Percentiles rank a stretch among this genome's conserved stretches.
These are phyloP conservation scores for Sebastes trivittatus DNA, from an alignment of 2,797 vertebrate species.

Conservation along the genomic window DNA sequence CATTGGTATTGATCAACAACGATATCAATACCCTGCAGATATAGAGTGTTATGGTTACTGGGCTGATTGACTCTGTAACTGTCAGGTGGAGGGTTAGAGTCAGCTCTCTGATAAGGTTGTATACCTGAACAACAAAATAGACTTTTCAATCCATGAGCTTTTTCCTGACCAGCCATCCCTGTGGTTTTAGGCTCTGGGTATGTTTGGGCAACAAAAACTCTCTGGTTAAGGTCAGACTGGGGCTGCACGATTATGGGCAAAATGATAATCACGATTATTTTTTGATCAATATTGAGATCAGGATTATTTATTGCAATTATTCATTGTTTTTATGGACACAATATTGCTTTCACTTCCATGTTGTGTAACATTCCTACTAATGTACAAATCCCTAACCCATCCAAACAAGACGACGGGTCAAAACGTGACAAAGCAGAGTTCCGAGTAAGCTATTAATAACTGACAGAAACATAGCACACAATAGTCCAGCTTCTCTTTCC, in stretches of 20 bases:
- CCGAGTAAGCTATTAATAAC: background rate
- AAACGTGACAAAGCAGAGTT: too few relatives aligned
- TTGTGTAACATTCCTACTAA: too few relatives aligned
- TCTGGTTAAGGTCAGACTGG: background rate
- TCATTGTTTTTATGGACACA: too few relatives aligned
- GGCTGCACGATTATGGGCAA: background rate
- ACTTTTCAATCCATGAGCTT: background rate
- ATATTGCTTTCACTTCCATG: too few relatives aligned
- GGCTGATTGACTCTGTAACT: slow-evolving; percentile 6
- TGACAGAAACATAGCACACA: background rate
- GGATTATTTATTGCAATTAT: too few relatives aligned
- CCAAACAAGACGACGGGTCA: too few relatives aligned
- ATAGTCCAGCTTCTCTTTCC: background rate
- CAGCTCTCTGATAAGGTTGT: background rate
- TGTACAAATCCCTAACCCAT: too few relatives aligned
- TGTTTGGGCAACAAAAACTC: background rate
- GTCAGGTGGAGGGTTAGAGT: slow-evolving; percentile 5
- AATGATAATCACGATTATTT: background rate
- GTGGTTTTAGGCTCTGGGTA: background rate
- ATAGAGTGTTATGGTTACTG: slow-evolving; percentile 1
- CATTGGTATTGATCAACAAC: slow-evolving; percentile 25
- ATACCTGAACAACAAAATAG: background rate
- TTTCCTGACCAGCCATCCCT: background rate
- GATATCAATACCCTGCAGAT: slow-evolving; percentile 26
- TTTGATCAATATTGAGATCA: too few relatives aligned